Percentiles rank a stretch among this genome's conserved stretches.
Evolutionary conservation across 2,888 invertebrate genomes (phyloP).

Genomic region (Herminia tarsipennalis): DNA sequence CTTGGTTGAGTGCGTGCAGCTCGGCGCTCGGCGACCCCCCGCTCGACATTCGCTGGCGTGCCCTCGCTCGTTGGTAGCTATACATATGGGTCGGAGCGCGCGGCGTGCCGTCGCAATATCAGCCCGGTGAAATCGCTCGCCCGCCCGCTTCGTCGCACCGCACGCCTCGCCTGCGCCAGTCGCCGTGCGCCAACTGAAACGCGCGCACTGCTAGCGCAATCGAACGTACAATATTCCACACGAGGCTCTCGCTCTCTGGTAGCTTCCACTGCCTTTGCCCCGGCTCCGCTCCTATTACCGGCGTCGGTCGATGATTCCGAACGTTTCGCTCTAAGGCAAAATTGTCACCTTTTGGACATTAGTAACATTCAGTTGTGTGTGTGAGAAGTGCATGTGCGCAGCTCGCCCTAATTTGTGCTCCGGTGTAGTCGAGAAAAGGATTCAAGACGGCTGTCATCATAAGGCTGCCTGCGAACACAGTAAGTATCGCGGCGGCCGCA

Average conservation of each 20-base stretch:
- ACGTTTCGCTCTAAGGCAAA: slow-evolving; percentile 50
- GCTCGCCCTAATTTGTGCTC: slow-evolving; percentile 68
- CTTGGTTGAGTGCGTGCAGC: slow-evolving; percentile 74
- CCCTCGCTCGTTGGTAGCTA: slow-evolving; percentile 75
- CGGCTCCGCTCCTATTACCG: slow-evolving; percentile 57
- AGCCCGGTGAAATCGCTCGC: slow-evolving; percentile 85
- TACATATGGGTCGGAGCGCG: slow-evolving; percentile 79
- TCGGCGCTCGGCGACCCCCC: slow-evolving; percentile 70
- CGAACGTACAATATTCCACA: slow-evolving; percentile 74
- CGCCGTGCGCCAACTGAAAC: slow-evolving; percentile 85
- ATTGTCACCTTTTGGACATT: slow-evolving; percentile 50
- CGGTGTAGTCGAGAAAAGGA: slow-evolving; percentile 69
- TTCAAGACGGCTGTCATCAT: slow-evolving; percentile 84
- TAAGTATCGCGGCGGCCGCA: slow-evolving; percentile 78
- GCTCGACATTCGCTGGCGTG: slow-evolving; percentile 70
- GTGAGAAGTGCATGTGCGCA: slow-evolving; percentile 72
- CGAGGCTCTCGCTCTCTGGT: slow-evolving; percentile 68
- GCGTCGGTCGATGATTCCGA: slow-evolving; percentile 57
- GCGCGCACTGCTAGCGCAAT: slow-evolving; percentile 84
- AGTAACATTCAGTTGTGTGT: slow-evolving; percentile 49
- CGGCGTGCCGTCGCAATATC: slow-evolving; percentile 83
- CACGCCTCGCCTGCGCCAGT: slow-evolving; percentile 84
- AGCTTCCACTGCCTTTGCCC: slow-evolving; percentile 58
- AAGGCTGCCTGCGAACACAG: slow-evolving; percentile 84
- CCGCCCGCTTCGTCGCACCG: slow-evolving; percentile 81